Conservation (phyloP, 2,113 vertebrate species). For the Aythya baeri region DNA sequence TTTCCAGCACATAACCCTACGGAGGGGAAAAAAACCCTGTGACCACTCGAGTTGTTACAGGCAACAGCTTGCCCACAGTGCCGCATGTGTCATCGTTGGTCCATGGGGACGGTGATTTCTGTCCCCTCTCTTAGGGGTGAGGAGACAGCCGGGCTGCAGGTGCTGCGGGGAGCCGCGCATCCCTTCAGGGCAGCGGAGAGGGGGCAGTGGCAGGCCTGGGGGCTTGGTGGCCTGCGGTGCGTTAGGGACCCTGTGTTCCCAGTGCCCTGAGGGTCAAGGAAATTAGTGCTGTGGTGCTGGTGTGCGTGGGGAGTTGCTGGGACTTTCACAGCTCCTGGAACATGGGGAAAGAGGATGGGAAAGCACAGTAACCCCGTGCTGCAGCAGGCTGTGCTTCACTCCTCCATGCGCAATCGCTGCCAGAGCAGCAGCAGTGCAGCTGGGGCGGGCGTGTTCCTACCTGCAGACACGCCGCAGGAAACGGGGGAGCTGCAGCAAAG, state of each 20-base stretch:
- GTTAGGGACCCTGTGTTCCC: neutral
- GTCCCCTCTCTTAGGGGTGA: neutral
- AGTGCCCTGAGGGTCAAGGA: neutral
- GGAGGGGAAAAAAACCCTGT: neutral
- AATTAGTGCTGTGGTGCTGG: neutral
- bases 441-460: neutral
- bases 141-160: neutral
- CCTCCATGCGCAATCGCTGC: neutral
- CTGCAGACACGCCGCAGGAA: neutral
- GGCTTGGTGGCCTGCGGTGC: neutral
- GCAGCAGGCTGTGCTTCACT: neutral
- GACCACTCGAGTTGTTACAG: neutral
- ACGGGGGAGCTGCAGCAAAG: neutral
- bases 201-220: neutral
- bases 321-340: neutral
- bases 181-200: neutral
- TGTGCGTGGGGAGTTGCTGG: neutral
- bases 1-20: neutral
- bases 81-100: neutral
- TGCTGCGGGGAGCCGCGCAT: neutral
- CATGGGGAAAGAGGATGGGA: neutral
- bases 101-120: neutral
- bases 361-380: neutral
- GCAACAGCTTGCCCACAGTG: neutral
- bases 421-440: neutral